Evolutionary conservation across 2,113 vertebrate species (phyloP).

Genomic region (Microcebus griseorufus): DNA sequence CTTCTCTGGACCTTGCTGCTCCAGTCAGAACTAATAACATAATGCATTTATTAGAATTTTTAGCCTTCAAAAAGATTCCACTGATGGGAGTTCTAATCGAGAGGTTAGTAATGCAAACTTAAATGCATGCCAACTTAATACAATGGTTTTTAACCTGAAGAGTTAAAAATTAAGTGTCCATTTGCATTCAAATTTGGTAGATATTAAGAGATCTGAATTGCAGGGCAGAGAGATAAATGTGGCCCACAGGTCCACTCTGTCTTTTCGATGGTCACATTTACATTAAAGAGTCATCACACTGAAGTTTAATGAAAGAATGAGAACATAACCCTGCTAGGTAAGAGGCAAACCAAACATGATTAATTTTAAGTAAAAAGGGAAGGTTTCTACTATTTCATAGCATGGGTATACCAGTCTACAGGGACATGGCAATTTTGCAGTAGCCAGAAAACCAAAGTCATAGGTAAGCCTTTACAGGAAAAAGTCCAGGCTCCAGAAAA

Average conservation of each 20-base stretch:
- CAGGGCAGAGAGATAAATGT: background rate
- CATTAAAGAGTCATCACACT: background rate
- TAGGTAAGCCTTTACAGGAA: background rate
- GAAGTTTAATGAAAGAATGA: slow-evolving; percentile 2
- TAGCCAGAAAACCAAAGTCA: background rate
- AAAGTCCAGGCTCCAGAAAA: background rate
- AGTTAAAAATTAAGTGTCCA: background rate
- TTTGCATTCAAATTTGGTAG: background rate
- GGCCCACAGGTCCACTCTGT: background rate
- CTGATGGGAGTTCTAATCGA: background rate
- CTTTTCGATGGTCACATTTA: slow-evolving; percentile 10
- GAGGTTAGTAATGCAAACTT: background rate
- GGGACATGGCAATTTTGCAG: background rate
- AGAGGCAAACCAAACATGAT: background rate
- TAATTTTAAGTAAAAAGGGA: slow-evolving; percentile 11
- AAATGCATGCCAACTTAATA: background rate
- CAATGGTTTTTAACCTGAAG: background rate
- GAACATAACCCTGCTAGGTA: background rate
- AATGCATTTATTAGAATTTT: background rate
- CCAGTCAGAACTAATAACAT: background rate
- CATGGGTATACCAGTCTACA: background rate
- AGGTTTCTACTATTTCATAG: slow-evolving; percentile 43
- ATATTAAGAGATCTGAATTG: background rate
- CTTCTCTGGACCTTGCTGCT: background rate
- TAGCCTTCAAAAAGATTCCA: background rate